Evolutionary conservation across 2,113 vertebrate genomes (phyloP).

Genomic region (Salminus brasiliensis): DNA sequence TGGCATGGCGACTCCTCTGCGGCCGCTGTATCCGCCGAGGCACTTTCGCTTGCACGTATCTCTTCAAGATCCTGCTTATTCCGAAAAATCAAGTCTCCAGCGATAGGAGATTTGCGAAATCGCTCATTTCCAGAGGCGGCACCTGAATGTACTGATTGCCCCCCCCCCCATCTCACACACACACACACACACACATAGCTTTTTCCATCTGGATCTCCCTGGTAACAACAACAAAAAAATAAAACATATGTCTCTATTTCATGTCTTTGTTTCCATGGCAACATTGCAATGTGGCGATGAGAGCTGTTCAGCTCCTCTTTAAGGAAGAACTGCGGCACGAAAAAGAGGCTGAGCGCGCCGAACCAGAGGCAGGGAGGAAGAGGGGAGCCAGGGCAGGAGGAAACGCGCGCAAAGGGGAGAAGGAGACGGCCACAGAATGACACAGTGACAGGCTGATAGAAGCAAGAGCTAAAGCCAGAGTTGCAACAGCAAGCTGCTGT

Average conservation of each 20-base stretch:
- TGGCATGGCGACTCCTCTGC: background rate
- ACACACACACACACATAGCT: no score
- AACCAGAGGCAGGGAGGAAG: constrained; percentile 27
- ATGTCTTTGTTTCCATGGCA: constrained; percentile 76
- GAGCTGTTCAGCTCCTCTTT: constrained; percentile 62
- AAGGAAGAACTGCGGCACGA: constrained; percentile 55
- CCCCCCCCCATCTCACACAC: no score
- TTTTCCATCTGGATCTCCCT: constrained; percentile 58
- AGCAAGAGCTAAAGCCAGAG: constrained; percentile 64
- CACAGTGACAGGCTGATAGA: constrained; percentile 12
- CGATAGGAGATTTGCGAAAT: background rate
- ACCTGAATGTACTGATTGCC: constrained; percentile 43
- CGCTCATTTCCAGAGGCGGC: constrained; percentile 26
- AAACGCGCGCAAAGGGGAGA: constrained; percentile 26
- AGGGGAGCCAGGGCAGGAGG: constrained; percentile 24
- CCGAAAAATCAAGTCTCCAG: background rate
- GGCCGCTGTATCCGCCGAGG: background rate
- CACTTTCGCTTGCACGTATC: background rate
- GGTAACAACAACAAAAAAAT: constrained; percentile 61
- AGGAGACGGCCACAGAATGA: constrained; percentile 11
- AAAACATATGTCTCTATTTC: constrained; percentile 67
- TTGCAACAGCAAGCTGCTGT: constrained; percentile 77
- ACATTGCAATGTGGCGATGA: constrained; percentile 62
- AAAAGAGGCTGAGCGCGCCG: constrained; percentile 39
- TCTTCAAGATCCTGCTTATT: background rate